Conservation (phyloP, 2,888 invertebrate genomes). For the Catocala nupta region DNA sequence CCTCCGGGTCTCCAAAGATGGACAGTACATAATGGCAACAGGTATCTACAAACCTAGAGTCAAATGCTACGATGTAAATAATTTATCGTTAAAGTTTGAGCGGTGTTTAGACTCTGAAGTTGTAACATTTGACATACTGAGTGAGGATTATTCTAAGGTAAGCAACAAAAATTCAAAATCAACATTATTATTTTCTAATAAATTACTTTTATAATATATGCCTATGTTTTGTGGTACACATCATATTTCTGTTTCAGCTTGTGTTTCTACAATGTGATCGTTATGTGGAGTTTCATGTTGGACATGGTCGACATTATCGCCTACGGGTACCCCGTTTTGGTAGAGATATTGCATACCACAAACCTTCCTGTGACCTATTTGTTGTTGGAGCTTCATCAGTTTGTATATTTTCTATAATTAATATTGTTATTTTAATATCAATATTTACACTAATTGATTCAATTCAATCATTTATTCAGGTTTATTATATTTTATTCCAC, state of each 20-base stretch:
- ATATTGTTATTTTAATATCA: too few species aligned
- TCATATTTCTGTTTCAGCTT: conserved; percentile 87
- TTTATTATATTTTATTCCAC: too few species aligned
- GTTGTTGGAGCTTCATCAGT: conserved; percentile 95
- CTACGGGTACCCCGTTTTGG: conserved; percentile 98
- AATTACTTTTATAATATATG: too few species aligned
- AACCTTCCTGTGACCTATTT: conserved; percentile 96
- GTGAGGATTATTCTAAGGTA: conserved; percentile 98
- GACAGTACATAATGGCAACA: conserved; percentile 96
- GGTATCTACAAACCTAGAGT: conserved; percentile 98
- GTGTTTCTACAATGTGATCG: conserved; percentile 94
- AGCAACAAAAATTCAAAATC: neutral
- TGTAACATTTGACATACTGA: conserved; percentile 96
- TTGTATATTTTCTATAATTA: conserved; percentile 41
- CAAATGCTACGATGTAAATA: conserved; percentile 98
- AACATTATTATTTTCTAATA: too few species aligned
- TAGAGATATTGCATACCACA: conserved; percentile 96
- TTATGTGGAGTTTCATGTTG: conserved; percentile 98
- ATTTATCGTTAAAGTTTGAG: conserved; percentile 98
- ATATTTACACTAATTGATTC: too few species aligned
- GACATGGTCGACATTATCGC: conserved; percentile 96
- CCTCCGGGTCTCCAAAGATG: conserved; percentile 95
- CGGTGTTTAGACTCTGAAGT: conserved; percentile 99
- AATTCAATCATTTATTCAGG: too few species aligned
- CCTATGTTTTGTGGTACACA: too few species aligned